Conservation (phyloP, 2,797 vertebrate genomes). For the Pantherophis vulpinus region DNA sequence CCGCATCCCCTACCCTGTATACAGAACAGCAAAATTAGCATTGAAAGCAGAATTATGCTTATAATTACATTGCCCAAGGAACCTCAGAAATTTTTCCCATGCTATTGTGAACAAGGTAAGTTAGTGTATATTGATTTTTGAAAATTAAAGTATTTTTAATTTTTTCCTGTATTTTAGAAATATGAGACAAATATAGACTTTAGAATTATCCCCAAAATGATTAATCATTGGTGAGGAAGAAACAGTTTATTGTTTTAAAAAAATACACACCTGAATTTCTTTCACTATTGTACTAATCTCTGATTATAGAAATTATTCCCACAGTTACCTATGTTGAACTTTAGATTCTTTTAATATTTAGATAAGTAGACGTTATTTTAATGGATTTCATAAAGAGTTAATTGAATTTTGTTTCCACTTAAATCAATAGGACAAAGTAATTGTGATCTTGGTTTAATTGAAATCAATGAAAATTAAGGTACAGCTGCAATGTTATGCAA, state of each 20-base stretch:
- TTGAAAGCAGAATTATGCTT: conserved; percentile 40
- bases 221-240: neutral
- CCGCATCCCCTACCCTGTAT: neutral
- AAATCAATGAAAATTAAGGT: neutral
- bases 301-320: neutral
- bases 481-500: neutral
- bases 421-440: neutral
- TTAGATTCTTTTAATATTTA: neutral
- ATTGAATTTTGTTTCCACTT: neutral
- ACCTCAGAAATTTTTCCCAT: neutral
- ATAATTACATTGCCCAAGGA: conserved; percentile 17
- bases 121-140: neutral
- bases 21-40: conserved; percentile 38
- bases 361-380: neutral
- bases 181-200: neutral
- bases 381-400: neutral
- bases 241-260: neutral
- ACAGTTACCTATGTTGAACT: neutral
- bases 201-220: neutral
- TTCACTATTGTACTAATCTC: neutral
- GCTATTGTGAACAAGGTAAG: neutral
- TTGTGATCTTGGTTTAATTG: neutral
- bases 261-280: neutral
- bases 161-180: conserved; percentile 24
- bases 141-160: conserved; percentile 11